Evolutionary conservation across 2,888 invertebrate genomes (phyloP).

Genomic region (Phytoseiulus persimilis): DNA sequence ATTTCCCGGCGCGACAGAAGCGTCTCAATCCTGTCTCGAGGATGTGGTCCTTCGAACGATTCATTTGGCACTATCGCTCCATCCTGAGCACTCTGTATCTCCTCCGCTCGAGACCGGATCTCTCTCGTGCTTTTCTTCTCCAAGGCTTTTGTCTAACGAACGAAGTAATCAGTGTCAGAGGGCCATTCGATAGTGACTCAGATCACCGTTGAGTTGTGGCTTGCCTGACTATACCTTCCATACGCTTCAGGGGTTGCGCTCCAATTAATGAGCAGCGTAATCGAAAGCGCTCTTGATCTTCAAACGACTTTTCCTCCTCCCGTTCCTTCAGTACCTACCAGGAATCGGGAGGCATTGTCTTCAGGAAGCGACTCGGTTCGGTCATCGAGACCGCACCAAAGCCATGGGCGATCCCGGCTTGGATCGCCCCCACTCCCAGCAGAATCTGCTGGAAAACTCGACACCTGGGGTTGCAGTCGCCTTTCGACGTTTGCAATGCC

Average conservation of each 20-base stretch:
- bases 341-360: not conserved
- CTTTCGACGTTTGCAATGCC: too few species aligned
- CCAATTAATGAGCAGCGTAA: not conserved
- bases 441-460: not conserved
- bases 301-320: not conserved
- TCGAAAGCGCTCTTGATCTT: not conserved
- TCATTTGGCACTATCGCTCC: not conserved
- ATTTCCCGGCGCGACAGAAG: too few species aligned
- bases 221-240: not conserved
- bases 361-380: not conserved
- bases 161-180: not conserved
- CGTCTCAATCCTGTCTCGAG: too few species aligned
- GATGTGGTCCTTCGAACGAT: too few species aligned
- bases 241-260: not conserved
- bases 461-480: too few species aligned
- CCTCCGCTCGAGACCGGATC: not conserved
- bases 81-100: not conserved
- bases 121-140: not conserved
- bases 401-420: not conserved
- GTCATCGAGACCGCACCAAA: not conserved
- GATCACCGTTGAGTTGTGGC: not conserved
- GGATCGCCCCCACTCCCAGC: not conserved
- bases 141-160: constrained; percentile 5
- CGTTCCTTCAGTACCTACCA: not conserved
- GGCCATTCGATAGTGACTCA: not conserved